Evolutionary conservation across 2,797 vertebrate genomes (phyloP).

Genomic region (Anableps anableps): DNA sequence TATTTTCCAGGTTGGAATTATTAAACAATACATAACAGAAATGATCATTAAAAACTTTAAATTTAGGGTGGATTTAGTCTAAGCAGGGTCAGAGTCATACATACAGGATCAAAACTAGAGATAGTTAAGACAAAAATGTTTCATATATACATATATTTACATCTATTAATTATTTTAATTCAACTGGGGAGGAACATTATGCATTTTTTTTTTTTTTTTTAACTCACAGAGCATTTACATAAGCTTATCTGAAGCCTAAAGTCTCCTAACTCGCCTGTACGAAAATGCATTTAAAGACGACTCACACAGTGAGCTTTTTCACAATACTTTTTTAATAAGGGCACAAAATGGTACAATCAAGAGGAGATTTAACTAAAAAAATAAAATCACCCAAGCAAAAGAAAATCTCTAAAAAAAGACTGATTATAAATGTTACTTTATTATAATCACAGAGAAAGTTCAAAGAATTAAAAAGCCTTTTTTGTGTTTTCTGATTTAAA

Average conservation of each 20-base stretch:
- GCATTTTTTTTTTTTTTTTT: too few species aligned
- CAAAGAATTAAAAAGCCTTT: slow-evolving; percentile 35
- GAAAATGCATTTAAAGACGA: slow-evolving; percentile 7
- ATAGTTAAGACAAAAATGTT: background rate
- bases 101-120: background rate
- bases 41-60: too few species aligned
- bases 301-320: slow-evolving; percentile 10
- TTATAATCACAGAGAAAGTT: slow-evolving; percentile 6
- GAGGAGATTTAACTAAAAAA: background rate
- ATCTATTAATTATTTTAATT: too few species aligned
- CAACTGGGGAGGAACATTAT: too few species aligned
- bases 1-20: background rate
- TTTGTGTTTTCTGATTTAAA: slow-evolving; percentile 2
- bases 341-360: slow-evolving; percentile 19
- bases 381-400: background rate
- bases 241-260: background rate
- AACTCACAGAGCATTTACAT: background rate
- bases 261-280: background rate
- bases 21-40: too few species aligned
- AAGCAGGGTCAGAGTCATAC: background rate
- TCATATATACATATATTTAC: background rate
- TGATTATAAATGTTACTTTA: slow-evolving; percentile 12
- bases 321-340: slow-evolving; percentile 63
- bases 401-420: slow-evolving; percentile 7
- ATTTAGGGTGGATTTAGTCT: background rate